These are phyloP conservation scores for Hyperoplus lanceolatus DNA, from an alignment of 2,797 vertebrate species.

Conservation along the genomic window DNA sequence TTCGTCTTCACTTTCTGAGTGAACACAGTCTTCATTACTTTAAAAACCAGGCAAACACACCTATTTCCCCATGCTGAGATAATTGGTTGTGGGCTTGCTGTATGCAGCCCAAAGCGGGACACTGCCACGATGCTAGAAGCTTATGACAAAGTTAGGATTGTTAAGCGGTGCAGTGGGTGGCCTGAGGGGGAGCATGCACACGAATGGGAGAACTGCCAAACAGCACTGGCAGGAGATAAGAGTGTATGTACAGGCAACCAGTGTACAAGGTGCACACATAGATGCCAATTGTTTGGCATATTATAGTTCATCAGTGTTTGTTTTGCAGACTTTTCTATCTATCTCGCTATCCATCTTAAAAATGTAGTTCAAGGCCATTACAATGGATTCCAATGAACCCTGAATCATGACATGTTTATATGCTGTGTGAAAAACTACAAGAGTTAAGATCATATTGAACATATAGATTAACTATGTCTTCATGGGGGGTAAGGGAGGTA, in stretches of 20 bases:
- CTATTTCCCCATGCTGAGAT: conserved; percentile 59
- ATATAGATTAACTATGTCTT: no score
- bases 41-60: conserved; percentile 38
- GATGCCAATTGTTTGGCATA: not conserved
- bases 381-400: no score
- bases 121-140: conserved; percentile 42
- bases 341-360: no score
- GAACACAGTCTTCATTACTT: conserved; percentile 22
- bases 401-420: no score
- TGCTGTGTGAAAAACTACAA: no score
- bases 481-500: no score
- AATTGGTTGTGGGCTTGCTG: conserved; percentile 53
- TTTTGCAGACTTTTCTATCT: no score
- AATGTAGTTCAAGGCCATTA: no score
- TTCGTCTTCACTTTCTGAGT: not conserved
- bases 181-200: conserved; percentile 43
- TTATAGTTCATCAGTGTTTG: not conserved
- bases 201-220: conserved; percentile 38
- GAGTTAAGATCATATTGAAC: no score
- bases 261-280: not conserved
- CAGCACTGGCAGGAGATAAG: conserved; percentile 54
- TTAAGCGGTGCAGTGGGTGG: conserved; percentile 70
- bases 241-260: conserved; percentile 19
- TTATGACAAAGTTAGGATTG: conserved; percentile 65
- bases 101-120: conserved; percentile 43